These are phyloP conservation scores for Helicoverpa zea DNA, from an alignment of 1,140 invertebrate species.

Conservation along the genomic window DNA sequence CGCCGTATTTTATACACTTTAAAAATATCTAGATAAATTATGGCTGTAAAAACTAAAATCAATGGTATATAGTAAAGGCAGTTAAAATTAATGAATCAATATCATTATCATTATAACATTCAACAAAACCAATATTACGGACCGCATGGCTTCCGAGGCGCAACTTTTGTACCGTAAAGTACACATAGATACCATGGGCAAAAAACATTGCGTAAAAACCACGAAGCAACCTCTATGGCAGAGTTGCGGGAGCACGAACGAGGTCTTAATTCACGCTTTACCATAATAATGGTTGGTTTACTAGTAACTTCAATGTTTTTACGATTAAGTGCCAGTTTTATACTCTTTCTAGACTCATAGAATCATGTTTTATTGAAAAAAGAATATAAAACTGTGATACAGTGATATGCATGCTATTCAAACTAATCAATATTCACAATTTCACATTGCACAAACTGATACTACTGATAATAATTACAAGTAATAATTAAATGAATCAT, in stretches of 20 bases:
- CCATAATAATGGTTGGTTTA: background rate
- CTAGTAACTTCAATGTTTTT: too few species aligned
- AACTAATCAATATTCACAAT: background rate
- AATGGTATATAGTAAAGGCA: too few species aligned
- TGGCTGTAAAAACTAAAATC: too few species aligned
- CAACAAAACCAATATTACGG: background rate
- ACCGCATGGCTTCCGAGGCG: background rate
- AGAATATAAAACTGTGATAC: too few species aligned
- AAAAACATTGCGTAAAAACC: constrained; percentile 13
- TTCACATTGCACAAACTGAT: background rate
- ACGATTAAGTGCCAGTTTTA: too few species aligned
- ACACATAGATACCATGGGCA: background rate
- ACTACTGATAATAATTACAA: background rate
- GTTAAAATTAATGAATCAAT: too few species aligned
- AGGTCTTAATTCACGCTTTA: background rate
- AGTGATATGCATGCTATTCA: background rate
- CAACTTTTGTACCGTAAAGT: background rate
- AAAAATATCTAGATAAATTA: too few species aligned
- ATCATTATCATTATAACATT: too few species aligned
- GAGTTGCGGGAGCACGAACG: background rate
- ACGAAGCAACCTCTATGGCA: background rate
- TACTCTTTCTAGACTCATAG: too few species aligned
- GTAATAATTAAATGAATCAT: constrained; percentile 2
- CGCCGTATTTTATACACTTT: too few species aligned
- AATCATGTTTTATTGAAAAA: too few species aligned